Percentiles rank a stretch among this genome's conserved stretches.
Conservation (phyloP, 2,113 vertebrate species). For the Polypterus bichir region DNA sequence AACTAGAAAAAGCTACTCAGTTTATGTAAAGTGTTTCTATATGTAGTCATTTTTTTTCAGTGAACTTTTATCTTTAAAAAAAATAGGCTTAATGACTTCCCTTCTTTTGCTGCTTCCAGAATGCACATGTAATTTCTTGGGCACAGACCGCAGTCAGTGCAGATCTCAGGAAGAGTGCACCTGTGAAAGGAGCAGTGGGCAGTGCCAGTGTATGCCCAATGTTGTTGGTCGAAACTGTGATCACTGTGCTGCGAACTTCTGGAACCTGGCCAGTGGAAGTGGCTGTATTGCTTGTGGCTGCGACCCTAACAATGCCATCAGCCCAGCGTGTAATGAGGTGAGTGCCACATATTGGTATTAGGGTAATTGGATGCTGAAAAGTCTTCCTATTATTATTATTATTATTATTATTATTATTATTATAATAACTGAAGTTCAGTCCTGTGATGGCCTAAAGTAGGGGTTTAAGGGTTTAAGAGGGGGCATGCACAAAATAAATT, state of each 20-base stretch:
- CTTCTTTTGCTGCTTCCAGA: slow-evolving; percentile 40
- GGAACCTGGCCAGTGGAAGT: slow-evolving; percentile 72
- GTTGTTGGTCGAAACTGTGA: slow-evolving; percentile 78
- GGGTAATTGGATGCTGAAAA: no score
- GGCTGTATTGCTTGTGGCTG: slow-evolving; percentile 78
- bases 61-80: not conserved
- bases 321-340: slow-evolving; percentile 80
- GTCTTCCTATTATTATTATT: no score
- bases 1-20: no score
- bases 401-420: no score
- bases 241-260: slow-evolving; percentile 76
- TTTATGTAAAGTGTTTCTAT: not conserved
- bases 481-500: no score
- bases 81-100: not conserved
- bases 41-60: not conserved
- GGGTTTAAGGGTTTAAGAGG: no score
- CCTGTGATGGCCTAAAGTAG: no score
- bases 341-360: not conserved
- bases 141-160: slow-evolving; percentile 68
- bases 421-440: no score
- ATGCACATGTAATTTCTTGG: slow-evolving; percentile 78
- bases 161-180: slow-evolving; percentile 59
- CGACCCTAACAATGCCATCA: slow-evolving; percentile 64
- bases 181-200: slow-evolving; percentile 67
- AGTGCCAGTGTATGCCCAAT: slow-evolving; percentile 77